A percentile compares a stretch with the other conserved stretches of the same genome.
Conservation (phyloP, 2,113 vertebrate species). For the Sakesphorus luctuosus region DNA sequence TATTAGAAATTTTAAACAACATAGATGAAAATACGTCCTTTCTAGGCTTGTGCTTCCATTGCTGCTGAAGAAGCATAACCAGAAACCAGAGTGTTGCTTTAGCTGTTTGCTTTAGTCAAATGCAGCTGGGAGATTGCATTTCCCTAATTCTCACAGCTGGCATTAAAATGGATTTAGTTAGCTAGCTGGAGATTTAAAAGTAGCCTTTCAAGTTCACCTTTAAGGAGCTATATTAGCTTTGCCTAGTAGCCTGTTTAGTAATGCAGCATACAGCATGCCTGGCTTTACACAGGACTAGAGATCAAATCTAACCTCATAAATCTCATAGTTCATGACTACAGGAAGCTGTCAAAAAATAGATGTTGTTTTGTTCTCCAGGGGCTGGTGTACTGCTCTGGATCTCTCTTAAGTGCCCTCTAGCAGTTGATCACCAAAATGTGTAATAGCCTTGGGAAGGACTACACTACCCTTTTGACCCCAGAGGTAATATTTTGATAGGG, state of each 20-base stretch:
- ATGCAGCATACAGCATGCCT: slow-evolving; percentile 42
- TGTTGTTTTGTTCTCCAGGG: slow-evolving; percentile 58
- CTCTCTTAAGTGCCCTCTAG: slow-evolving; percentile 49
- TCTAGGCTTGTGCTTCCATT: background rate
- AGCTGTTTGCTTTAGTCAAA: slow-evolving; percentile 25
- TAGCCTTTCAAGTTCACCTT: slow-evolving; percentile 66
- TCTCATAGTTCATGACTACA: slow-evolving; percentile 62
- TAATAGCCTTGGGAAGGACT: slow-evolving; percentile 51
- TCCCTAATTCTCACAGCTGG: slow-evolving; percentile 32
- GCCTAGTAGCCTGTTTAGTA: slow-evolving; percentile 43
- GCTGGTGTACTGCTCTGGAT: background rate
- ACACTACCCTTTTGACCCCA: slow-evolving; percentile 23
- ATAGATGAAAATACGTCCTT: background rate
- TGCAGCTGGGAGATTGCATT: slow-evolving; percentile 13
- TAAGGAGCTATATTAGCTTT: slow-evolving; percentile 54
- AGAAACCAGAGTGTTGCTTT: background rate
- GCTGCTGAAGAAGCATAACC: background rate
- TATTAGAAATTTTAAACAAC: background rate
- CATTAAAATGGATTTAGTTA: slow-evolving; percentile 29
- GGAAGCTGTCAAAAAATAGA: slow-evolving; percentile 67
- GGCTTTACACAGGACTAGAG: slow-evolving; percentile 57
- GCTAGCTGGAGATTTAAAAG: slow-evolving; percentile 40
- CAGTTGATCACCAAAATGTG: slow-evolving; percentile 57
- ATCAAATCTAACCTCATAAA: slow-evolving; percentile 72
- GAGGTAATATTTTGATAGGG: slow-evolving; percentile 58